Conservation (phyloP, 1,140 invertebrate genomes). For the Chrysomallon squamiferum region DNA sequence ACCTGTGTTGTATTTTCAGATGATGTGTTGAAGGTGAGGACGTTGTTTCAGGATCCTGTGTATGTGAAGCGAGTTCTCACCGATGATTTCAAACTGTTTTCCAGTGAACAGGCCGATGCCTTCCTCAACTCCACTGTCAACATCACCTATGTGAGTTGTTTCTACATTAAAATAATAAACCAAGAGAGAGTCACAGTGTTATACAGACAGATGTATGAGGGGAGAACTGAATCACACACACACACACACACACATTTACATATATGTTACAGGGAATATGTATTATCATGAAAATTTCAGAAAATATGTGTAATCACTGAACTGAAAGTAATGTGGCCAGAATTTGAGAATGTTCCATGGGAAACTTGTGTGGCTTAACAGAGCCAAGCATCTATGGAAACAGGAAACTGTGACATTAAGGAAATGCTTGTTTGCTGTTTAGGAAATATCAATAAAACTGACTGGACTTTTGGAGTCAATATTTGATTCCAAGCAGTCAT, state of each 20-base stretch:
- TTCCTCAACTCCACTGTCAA: slow-evolving; percentile 36
- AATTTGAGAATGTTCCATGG: too few relatives aligned
- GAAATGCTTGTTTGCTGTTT: too few relatives aligned
- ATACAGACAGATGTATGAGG: neutral
- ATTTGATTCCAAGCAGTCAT: too few relatives aligned
- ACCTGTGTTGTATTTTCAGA: slow-evolving; percentile 24
- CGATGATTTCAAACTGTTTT: slow-evolving; percentile 22
- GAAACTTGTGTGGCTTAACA: too few relatives aligned
- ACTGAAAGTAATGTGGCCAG: too few relatives aligned
- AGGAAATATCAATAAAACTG: too few relatives aligned
- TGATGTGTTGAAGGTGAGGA: slow-evolving; percentile 20
- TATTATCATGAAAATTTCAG: too few relatives aligned
- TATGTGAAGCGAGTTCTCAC: slow-evolving; percentile 34
- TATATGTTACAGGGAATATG: too few relatives aligned
- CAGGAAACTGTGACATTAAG: too few relatives aligned
- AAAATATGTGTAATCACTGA: too few relatives aligned
- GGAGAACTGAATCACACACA: neutral
- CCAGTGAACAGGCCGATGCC: slow-evolving; percentile 23
- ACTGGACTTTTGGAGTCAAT: too few relatives aligned
- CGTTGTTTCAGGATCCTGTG: slow-evolving; percentile 31
- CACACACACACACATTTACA: neutral
- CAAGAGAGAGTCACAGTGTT: neutral
- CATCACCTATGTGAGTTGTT: slow-evolving; percentile 25
- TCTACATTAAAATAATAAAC: neutral
- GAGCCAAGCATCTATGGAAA: too few relatives aligned